Evolutionary conservation across 2,888 invertebrate species (phyloP).

Genomic region (Acrocyrtus sp.): DNA sequence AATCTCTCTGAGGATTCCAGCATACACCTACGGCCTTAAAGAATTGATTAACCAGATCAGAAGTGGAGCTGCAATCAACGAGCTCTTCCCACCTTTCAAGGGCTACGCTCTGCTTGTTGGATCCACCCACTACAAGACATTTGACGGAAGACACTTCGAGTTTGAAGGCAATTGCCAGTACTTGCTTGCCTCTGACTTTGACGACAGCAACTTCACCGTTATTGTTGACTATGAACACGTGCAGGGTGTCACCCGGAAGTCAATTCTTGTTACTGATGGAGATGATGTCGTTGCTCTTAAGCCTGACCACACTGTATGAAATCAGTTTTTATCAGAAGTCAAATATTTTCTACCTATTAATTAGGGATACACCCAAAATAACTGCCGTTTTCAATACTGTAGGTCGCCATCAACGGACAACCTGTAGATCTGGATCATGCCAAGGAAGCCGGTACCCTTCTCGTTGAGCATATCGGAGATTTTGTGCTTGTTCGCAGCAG

Average conservation of each 20-base stretch:
- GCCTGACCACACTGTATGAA: conserved; percentile 73
- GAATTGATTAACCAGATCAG: conserved; percentile 55
- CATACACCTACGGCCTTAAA: conserved; percentile 48
- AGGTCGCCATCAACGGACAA: conserved; percentile 71
- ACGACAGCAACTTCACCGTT: conserved; percentile 87
- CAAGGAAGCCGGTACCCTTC: conserved; percentile 55
- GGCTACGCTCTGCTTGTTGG: conserved; percentile 78
- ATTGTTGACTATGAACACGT: conserved; percentile 72
- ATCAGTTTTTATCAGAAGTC: too few relatives aligned
- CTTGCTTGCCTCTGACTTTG: conserved; percentile 83
- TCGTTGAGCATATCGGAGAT: conserved; percentile 64
- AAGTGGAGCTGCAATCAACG: conserved; percentile 65
- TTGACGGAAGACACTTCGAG: conserved; percentile 83
- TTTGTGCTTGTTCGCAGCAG: conserved; percentile 65
- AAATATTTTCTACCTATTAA: background rate
- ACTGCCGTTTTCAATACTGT: background rate
- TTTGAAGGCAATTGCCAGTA: conserved; percentile 87
- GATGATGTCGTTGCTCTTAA: conserved; percentile 74
- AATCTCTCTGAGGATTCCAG: conserved; percentile 67
- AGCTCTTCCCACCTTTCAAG: conserved; percentile 75
- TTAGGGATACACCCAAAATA: too few relatives aligned
- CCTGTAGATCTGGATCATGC: conserved; percentile 71
- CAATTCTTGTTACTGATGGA: conserved; percentile 77
- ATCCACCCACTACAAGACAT: conserved; percentile 87
- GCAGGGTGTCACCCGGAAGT: conserved; percentile 70